Evolutionary conservation across 2,888 invertebrate species (phyloP).

Genomic region (Glyphotaelius pellucidus): DNA sequence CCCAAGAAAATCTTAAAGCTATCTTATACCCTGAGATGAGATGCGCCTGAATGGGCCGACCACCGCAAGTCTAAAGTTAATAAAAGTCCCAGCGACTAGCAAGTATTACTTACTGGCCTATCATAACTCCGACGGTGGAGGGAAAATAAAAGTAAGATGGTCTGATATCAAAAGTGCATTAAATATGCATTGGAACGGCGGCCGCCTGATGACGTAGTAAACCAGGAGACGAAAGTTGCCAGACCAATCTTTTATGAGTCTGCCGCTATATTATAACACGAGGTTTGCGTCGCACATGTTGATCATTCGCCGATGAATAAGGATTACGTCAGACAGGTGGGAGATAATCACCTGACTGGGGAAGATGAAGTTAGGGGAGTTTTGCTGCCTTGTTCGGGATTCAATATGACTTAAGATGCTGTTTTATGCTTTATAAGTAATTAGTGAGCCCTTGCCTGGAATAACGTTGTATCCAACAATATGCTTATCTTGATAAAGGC

Average conservation of each 20-base stretch:
- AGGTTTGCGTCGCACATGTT: constrained; percentile 12
- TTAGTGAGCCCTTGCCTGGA: not conserved
- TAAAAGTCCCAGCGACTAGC: constrained; percentile 57
- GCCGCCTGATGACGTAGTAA: constrained; percentile 1
- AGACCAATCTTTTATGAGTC: constrained; percentile 54
- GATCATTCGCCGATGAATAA: constrained; percentile 38
- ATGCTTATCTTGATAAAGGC: too few relatives aligned
- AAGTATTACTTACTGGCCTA: constrained; percentile 62
- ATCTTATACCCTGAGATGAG: not conserved
- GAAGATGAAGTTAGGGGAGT: not conserved
- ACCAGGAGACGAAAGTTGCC: constrained; percentile 29
- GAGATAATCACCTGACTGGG: constrained; percentile 28
- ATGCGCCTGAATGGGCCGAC: not conserved
- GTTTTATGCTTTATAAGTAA: not conserved
- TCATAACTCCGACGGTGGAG: constrained; percentile 57
- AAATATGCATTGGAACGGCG: constrained; percentile 65
- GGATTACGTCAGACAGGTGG: constrained; percentile 29
- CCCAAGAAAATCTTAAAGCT: not conserved
- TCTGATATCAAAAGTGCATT: constrained; percentile 64
- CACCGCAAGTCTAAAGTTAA: constrained; percentile 55
- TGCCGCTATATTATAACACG: not conserved
- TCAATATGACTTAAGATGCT: not conserved
- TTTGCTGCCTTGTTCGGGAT: not conserved
- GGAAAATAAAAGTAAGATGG: constrained; percentile 52
- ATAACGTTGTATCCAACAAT: too few relatives aligned